Percentiles rank a stretch among this genome's conserved stretches.
Conservation (phyloP, 2,888 invertebrate genomes). For the Euzophera pinguis region DNA sequence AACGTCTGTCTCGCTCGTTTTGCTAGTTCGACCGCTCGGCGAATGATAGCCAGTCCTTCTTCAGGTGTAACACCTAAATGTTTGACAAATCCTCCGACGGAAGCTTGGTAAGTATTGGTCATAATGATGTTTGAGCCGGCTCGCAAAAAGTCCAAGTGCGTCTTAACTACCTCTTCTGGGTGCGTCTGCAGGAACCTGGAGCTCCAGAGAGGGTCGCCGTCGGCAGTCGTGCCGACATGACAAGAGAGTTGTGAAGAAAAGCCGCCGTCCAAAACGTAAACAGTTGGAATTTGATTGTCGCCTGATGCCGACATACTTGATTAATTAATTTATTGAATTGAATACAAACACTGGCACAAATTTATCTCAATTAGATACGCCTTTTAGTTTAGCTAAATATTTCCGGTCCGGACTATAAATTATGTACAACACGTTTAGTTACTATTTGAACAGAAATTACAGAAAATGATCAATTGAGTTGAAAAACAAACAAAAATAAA, state of each 20-base stretch:
- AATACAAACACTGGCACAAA: too few relatives aligned
- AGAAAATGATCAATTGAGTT: too few relatives aligned
- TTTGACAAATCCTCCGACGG: constrained; percentile 85
- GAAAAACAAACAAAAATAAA: too few relatives aligned
- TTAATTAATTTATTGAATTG: too few relatives aligned
- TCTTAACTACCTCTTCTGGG: constrained; percentile 86
- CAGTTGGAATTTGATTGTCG: constrained; percentile 19
- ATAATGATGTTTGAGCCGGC: constrained; percentile 93
- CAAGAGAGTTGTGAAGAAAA: constrained; percentile 88
- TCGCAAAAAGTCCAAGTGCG: constrained; percentile 89
- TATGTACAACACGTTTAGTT: too few relatives aligned
- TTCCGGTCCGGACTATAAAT: too few relatives aligned
- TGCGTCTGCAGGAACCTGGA: constrained; percentile 88
- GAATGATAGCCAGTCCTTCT: constrained; percentile 85
- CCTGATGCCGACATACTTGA: constrained; percentile 16
- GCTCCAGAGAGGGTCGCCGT: constrained; percentile 94
- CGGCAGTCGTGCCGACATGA: constrained; percentile 84
- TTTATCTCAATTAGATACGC: too few relatives aligned
- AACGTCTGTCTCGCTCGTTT: constrained; percentile 83
- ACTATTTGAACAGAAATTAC: too few relatives aligned
- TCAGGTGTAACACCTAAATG: constrained; percentile 84
- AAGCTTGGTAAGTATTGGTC: constrained; percentile 95
- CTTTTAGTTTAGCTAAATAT: too few relatives aligned
- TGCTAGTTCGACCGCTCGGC: constrained; percentile 85
- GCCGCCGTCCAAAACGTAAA: constrained; percentile 83